A percentile compares a stretch with the other conserved stretches of the same genome.
phyloP scores from a whole-genome alignment of 2,797 vertebrate genomes.

The Prunella strophiata region DNA sequence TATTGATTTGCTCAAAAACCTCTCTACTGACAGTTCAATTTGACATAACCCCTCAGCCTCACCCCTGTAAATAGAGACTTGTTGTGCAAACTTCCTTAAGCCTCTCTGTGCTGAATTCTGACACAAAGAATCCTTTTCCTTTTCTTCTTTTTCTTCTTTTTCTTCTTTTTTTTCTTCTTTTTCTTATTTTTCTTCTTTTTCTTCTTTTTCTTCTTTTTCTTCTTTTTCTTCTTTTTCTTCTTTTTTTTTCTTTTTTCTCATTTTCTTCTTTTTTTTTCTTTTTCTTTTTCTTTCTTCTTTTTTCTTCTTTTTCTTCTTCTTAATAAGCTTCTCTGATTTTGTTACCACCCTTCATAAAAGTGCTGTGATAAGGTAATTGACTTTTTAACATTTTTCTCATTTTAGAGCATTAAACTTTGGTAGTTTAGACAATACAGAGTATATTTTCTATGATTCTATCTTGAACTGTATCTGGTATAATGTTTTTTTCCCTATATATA shows the following conservation, averaged over 20 bases:
- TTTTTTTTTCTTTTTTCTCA: rapidly evolving
- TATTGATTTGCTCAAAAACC: conserved; percentile 31
- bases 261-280: too few relatives aligned
- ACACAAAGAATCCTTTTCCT: background rate
- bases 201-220: rapidly evolving
- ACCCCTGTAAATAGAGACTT: conserved; percentile 14
- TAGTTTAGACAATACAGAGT: background rate
- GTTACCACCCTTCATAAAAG: background rate
- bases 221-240: rapidly evolving
- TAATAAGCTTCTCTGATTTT: background rate
- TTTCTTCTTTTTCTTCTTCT: background rate
- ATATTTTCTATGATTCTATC: background rate
- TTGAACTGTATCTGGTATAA: background rate
- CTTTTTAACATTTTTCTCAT: background rate
- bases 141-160: rapidly evolving
- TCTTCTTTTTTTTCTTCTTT: too few relatives aligned
- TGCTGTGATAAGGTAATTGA: background rate
- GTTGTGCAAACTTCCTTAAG: conserved; percentile 24
- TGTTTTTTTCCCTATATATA: background rate
- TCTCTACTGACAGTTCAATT: conserved; percentile 12
- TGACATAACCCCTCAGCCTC: background rate
- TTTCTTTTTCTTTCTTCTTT: rapidly evolving
- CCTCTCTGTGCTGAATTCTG: background rate
- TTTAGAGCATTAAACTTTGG: background rate
- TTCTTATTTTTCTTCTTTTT: rapidly evolving